Evolutionary conservation across 2,888 invertebrate genomes (phyloP).

Genomic region (Hermodice carunculata): DNA sequence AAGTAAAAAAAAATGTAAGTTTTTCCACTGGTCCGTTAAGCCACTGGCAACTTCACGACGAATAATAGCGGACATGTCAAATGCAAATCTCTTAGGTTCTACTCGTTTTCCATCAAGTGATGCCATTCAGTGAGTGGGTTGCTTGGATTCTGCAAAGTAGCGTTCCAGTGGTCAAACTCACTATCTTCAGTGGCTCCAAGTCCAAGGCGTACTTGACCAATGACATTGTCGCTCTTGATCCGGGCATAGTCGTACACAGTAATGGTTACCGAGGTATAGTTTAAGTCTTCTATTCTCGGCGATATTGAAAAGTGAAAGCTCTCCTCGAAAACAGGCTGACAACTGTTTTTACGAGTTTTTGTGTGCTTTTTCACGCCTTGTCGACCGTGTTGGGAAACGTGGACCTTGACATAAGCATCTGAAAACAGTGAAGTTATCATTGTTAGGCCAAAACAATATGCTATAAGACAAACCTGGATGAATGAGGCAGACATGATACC

Average conservation of each 20-base stretch:
- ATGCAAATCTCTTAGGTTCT: too few species aligned
- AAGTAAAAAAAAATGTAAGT: too few species aligned
- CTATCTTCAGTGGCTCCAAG: constrained; percentile 66
- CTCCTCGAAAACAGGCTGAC: constrained; percentile 54
- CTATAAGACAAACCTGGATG: too few species aligned
- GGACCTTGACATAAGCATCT: constrained; percentile 70
- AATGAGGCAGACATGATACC: too few species aligned
- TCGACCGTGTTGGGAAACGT: constrained; percentile 60
- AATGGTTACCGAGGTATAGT: constrained; percentile 66
- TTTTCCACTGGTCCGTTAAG: too few species aligned
- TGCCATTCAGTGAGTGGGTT: constrained; percentile 63
- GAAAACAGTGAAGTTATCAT: too few species aligned
- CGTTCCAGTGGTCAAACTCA: constrained; percentile 68
- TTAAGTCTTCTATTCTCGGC: constrained; percentile 60
- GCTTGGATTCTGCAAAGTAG: constrained; percentile 65
- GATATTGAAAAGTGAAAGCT: constrained; percentile 56
- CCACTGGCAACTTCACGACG: too few species aligned
- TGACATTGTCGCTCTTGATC: constrained; percentile 67
- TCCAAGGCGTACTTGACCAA: constrained; percentile 66
- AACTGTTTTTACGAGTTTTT: constrained; percentile 48
- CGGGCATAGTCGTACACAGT: constrained; percentile 61
- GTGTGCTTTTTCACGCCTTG: constrained; percentile 60
- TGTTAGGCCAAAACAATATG: too few species aligned
- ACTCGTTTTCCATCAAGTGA: constrained; percentile 60
- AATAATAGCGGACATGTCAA: too few species aligned